phyloP scores from a whole-genome alignment of 2,888 invertebrate genomes.

The Nomada goodeniana region DNA sequence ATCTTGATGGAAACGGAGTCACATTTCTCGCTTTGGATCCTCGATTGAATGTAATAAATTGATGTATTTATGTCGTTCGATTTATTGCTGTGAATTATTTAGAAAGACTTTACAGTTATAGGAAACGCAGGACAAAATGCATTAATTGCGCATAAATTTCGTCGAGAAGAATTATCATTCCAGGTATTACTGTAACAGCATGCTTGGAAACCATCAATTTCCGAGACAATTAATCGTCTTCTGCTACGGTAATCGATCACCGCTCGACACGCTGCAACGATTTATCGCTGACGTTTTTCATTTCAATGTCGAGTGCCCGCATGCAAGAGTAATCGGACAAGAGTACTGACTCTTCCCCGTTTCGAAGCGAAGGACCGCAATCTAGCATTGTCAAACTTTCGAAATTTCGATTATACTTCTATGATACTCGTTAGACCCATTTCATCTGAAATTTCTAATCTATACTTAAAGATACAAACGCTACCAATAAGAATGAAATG shows the following conservation, averaged over 20 bases:
- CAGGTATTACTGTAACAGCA: slow-evolving; percentile 12
- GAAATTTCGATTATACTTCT: slow-evolving; percentile 17
- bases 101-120: not conserved
- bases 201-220: slow-evolving; percentile 47
- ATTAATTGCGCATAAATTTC: slow-evolving; percentile 19
- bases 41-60: not conserved
- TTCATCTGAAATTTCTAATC: too few relatives aligned
- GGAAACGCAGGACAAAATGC: not conserved
- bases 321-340: slow-evolving; percentile 49
- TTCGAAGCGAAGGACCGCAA: slow-evolving; percentile 36
- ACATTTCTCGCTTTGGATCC: not conserved
- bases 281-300: slow-evolving; percentile 68
- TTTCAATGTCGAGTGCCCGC: slow-evolving; percentile 61
- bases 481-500: too few relatives aligned
- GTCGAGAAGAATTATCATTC: not conserved
- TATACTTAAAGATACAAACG: too few relatives aligned
- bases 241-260: slow-evolving; percentile 66
- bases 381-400: slow-evolving; percentile 23
- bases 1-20: not conserved
- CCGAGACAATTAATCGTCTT: slow-evolving; percentile 61
- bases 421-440: not conserved
- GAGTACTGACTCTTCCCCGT: slow-evolving; percentile 42
- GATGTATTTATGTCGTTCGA: not conserved
- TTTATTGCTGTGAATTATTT: not conserved
- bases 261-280: slow-evolving; percentile 57